These are phyloP conservation scores for Macropis europaea DNA, from an alignment of 2,888 invertebrate genomes.

Conservation along the genomic window DNA sequence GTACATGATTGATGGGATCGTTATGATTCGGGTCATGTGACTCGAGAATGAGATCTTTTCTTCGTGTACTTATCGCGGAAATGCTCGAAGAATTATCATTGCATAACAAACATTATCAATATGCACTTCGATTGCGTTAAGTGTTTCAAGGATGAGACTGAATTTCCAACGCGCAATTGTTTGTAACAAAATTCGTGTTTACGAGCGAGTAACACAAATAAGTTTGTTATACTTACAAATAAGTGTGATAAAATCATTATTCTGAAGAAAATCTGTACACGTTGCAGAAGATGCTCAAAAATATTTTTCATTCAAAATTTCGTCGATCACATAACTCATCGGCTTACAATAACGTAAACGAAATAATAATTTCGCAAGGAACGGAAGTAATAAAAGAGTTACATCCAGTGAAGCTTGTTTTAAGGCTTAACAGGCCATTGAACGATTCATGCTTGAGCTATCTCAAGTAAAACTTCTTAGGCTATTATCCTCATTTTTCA, in stretches of 20 bases:
- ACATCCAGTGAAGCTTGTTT: background rate
- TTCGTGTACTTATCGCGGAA: background rate
- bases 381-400: background rate
- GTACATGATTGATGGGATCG: background rate
- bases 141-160: slow-evolving; percentile 2
- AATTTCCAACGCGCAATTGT: background rate
- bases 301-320: no score
- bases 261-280: no score
- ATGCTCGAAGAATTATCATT: background rate
- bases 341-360: background rate
- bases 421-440: background rate
- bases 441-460: background rate
- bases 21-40: background rate
- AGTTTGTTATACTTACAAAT: no score
- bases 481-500: no score
- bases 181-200: background rate
- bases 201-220: no score
- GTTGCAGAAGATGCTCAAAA: no score
- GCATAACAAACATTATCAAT: background rate
- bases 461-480: background rate
- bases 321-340: background rate
- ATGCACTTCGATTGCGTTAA: background rate
- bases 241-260: no score
- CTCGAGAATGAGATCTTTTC: background rate
- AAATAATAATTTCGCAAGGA: background rate